Conservation (phyloP, 2,797 vertebrate genomes). For the Enteromius trimaculatus region DNA sequence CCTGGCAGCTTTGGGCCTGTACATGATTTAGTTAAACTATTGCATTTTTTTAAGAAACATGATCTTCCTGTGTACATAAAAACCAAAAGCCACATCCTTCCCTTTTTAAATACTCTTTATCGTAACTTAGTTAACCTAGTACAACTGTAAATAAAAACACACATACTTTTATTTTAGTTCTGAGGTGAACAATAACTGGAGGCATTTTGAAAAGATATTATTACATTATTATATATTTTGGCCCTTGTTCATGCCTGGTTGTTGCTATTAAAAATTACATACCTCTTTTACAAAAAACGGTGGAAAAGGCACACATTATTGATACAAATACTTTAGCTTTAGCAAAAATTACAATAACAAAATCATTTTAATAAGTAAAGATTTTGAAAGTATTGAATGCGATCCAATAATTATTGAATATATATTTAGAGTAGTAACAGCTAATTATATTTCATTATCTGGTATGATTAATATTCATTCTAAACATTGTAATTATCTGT, state of each 20-base stretch:
- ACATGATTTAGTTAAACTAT: constrained; percentile 8
- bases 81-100: constrained; percentile 2
- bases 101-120: constrained; percentile 1
- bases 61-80: not conserved
- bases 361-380: too few species aligned
- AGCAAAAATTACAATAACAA: too few species aligned
- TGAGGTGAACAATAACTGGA: constrained; percentile 6
- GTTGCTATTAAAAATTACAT: not conserved
- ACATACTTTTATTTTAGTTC: not conserved
- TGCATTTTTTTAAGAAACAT: not conserved
- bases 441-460: too few species aligned
- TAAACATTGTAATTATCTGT: too few species aligned
- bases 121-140: not conserved
- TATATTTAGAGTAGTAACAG: too few species aligned
- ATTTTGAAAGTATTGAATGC: too few species aligned
- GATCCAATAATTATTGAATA: too few species aligned
- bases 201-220: constrained; percentile 8
- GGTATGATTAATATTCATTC: too few species aligned
- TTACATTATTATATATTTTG: not conserved
- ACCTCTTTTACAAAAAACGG: too few species aligned
- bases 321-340: too few species aligned
- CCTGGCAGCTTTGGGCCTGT: constrained; percentile 23
- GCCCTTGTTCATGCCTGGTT: not conserved
- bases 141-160: constrained; percentile 1
- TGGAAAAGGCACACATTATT: too few species aligned